Percentiles rank a stretch among this genome's conserved stretches.
Conservation (phyloP, 2,797 vertebrate species). For the Mergus octosetaceus region DNA sequence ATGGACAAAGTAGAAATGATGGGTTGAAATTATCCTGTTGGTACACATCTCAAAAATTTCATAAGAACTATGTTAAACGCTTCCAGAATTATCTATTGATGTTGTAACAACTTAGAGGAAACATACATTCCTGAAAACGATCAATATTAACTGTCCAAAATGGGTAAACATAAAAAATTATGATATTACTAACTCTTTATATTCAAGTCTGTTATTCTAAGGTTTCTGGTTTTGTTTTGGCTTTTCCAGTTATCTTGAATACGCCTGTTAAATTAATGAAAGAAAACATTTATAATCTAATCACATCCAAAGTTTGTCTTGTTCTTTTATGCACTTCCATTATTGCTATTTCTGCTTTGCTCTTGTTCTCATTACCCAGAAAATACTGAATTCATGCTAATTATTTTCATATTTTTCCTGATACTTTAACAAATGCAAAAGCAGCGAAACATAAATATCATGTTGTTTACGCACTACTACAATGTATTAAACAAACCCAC, state of each 20-base stretch:
- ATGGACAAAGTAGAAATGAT: not conserved
- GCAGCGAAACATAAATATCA: not conserved
- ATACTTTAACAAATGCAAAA: not conserved
- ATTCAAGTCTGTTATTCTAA: not conserved
- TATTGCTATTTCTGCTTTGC: not conserved
- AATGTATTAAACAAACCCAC: not conserved
- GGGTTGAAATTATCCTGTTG: not conserved
- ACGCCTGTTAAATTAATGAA: not conserved
- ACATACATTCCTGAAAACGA: not conserved
- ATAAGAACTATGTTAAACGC: not conserved
- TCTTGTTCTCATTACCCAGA: not conserved
- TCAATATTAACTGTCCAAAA: not conserved
- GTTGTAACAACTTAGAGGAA: not conserved
- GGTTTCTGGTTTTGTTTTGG: not conserved
- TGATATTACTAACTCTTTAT: not conserved
- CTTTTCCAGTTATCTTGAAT: not conserved
- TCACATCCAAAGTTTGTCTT: not conserved
- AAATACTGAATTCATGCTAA: not conserved
- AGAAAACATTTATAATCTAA: not conserved
- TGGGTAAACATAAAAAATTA: too few species aligned
- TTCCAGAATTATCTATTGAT: not conserved
- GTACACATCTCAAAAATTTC: not conserved
- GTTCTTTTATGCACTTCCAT: not conserved
- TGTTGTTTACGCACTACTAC: not conserved
- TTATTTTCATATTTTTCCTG: not conserved